Evolutionary conservation across 1,140 invertebrate genomes (phyloP), one percentile per base, ranked within the genome.

Genomic region (Phocides pigmalion): DNA sequence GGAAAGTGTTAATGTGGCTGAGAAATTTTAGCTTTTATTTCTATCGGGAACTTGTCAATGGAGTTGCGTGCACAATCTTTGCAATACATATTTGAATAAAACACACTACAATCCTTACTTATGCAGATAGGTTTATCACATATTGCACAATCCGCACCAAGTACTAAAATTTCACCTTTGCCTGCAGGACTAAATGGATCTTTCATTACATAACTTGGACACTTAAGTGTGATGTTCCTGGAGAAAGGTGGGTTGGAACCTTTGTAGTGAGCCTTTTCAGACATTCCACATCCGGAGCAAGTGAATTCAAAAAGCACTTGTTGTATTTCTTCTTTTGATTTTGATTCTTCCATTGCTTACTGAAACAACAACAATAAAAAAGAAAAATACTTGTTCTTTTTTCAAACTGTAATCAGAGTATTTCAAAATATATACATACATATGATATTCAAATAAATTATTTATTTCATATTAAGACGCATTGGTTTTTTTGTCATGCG

Each of bases 131-230:
- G 58, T 68, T 93, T 94, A 6, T 90, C 76, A 91, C 97, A 98
- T 1, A 92, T 72, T 39, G 84, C 81, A 88, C 97, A 98, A 76
- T 96, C 93, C 17, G 93, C 91, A n/a, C 97, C 97, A 4, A 97
- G 71, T 0, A 96, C 91, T 76, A 96, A 93, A 58, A 89, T 92
- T 86, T 96, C 94, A 22, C 94, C 94, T 81, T 93, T 94, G 2
- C 90, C 85, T 12, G 94, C 92, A 0, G 94, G 88, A 76, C 93
- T 93, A 77, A 97, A 98, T 2, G 97, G 97, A 92, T 98, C 96
- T 78, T 95, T 95, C 93, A 97, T 96, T 0, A 97, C 84, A 84
- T 95, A 98, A 64, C 93, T 94, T 8, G 96, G 93, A 83, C 96
- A 95, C 44, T 91, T 85, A 64, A 96, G 94, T 5, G 95, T 82